Evolutionary conservation across 2,888 invertebrate species (phyloP), one percentile per base, ranked within the genome.

Genomic region (Physocephala rufipes): DNA sequence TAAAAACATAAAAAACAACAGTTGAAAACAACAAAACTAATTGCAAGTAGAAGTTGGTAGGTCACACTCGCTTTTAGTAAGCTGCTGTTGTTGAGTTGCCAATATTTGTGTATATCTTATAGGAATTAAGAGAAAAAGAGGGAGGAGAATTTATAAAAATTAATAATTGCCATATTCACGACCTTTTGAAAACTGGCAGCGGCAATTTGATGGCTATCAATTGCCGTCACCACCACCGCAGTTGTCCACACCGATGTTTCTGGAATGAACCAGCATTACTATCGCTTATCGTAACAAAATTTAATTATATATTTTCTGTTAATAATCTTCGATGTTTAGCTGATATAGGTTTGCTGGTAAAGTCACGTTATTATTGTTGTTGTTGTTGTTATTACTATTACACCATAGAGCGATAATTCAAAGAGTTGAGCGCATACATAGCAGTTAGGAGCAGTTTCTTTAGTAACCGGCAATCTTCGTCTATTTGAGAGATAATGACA

Each of bases 401-500:
- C 36, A 30, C 28, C 53, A 66, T 30, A 24, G 21, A 66, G 30
- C 51, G 30, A 66, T 53, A 30, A 53, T 66, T 66, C 53, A 65
- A 66, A 66, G 43, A 43, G 66, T 66, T 66, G 53, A 24, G 66
- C 66, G 66, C 66, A 66, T 66, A 55, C 21, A 55, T 55, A 66
- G 66, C 55, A 15, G 66, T 55, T 55, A 55, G 55, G n/a, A n/a
- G 55, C 16, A 24, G 21, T 21, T 26, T 36, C 55, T 15, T 1
- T 1, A 13, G 19, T 24, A 5, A 7, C 55, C 24, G 1, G 4
- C 7, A 15, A 12, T n/a, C 3, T 0, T 2, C 55, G 21, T n/a
- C n/a, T n/a, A n/a, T n/a, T n/a, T n/a, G n/a, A n/a, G n/a, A 45
- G 3, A 62, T 19, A n/a, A 30, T 61, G n/a, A 16, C 61, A 30